Evolutionary conservation across 2,797 vertebrate species (phyloP).

Genomic region (Clamator glandarius): DNA sequence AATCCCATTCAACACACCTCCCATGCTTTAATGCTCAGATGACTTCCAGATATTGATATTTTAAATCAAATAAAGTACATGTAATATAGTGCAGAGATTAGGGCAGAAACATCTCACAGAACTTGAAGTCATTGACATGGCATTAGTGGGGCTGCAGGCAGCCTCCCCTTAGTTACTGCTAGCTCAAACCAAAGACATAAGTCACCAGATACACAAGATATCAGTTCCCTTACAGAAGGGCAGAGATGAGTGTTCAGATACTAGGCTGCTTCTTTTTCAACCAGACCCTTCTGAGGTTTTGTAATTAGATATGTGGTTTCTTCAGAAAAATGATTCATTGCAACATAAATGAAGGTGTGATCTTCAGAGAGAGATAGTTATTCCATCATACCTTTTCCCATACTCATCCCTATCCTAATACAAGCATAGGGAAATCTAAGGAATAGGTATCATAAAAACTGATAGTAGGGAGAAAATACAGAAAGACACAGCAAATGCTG

Average conservation of each 20-base stretch:
- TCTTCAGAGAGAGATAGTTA: neutral
- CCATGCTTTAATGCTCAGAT: neutral
- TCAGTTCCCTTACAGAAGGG: neutral
- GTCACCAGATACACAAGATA: neutral
- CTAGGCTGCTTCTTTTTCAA: neutral
- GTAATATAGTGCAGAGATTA: neutral
- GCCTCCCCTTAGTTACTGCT: neutral
- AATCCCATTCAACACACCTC: neutral
- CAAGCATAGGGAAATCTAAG: neutral
- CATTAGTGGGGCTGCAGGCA: neutral
- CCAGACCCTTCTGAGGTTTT: neutral
- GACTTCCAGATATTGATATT: neutral
- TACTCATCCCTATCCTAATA: neutral
- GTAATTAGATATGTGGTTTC: neutral
- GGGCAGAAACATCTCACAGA: neutral
- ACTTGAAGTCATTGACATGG: neutral
- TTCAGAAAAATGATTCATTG: neutral
- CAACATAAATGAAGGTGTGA: neutral
- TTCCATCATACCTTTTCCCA: neutral
- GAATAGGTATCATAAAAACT: neutral
- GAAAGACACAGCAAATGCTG: neutral
- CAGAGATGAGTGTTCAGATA: neutral
- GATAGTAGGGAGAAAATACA: neutral
- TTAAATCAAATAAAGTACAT: neutral
- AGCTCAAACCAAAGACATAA: neutral